Conservation (phyloP, 2,113 vertebrate genomes). For the Notarius quadriscutis region DNA sequence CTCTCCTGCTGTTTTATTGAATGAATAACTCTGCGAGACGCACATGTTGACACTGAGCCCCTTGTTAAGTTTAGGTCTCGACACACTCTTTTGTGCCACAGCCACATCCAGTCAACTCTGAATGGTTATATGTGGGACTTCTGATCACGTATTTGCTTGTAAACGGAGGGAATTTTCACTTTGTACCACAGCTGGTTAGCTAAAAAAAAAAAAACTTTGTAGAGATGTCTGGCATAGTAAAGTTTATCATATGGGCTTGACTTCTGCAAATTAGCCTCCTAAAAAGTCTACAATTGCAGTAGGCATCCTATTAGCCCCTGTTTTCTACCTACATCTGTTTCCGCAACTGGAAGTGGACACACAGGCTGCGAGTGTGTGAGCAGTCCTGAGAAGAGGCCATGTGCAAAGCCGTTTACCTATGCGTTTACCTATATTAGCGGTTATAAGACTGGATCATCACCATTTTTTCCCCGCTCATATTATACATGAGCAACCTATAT, state of each 20-base stretch:
- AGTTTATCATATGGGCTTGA: conserved; percentile 12
- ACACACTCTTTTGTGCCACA: conserved; percentile 13
- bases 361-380: neutral
- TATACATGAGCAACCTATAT: neutral
- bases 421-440: neutral
- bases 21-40: conserved; percentile 20
- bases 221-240: conserved; percentile 24
- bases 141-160: conserved; percentile 20
- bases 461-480: neutral
- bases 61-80: conserved; percentile 38
- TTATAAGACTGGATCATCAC: neutral
- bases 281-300: conserved; percentile 13
- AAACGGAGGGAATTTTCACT: conserved; percentile 34
- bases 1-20: conserved; percentile 38
- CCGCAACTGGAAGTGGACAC: conserved; percentile 10
- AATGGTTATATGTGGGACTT: neutral
- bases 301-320: conserved; percentile 47
- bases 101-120: neutral
- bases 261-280: conserved; percentile 13
- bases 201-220: neutral
- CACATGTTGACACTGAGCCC: conserved; percentile 29
- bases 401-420: conserved; percentile 14
- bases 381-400: conserved; percentile 13
- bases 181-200: conserved; percentile 1
- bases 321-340: conserved; percentile 49